Evolutionary conservation across 2,113 vertebrate species (phyloP), one percentile per base, ranked within the genome.

Genomic region (Ovibos moschatus): DNA sequence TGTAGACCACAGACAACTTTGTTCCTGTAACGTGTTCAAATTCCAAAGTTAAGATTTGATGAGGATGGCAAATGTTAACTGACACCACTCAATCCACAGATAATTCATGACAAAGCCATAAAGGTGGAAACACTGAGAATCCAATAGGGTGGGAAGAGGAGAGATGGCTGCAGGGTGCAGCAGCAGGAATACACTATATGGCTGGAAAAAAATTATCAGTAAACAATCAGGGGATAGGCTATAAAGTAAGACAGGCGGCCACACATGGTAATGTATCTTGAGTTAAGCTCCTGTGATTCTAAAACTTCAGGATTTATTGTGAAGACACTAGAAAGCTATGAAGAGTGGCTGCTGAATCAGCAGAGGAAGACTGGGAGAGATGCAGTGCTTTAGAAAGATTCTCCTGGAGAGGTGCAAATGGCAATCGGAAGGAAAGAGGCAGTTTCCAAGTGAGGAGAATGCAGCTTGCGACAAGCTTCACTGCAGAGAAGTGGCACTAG

Each of bases 131-230:
- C 10, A 53, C 9, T 92, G 45, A 62, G 87, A 92, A 58, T 50
- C n/a, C 27, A 85, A 57, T 3, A 64, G 27, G 6, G 6, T 6
- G 67, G 17, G 11, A 36, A 83, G 43, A 58, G 36, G 6, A 87
- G 17, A 19, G 5, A 15, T 0, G 6, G 43, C 9, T 71, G 5
- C 25, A 23, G 23, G 23, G 9, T 16, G 10, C 2, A n/a, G 23
- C 43, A 25, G n/a, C n/a, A 6, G 16, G 79, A 83, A 30, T 5
- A 30, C 3, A 12, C 4, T 51, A 47, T 10, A 74, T 88, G 28
- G 11, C 81, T 90, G 21, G 53, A 87, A 43, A 76, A 50, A 64
- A 87, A 11, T 50, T 36, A 84, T 25, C 51, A 14, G 25, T 5
- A 21, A 79, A 60, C 33, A 33, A 84, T 67, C 33, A 19, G 5